Evolutionary conservation across 2,797 vertebrate genomes (phyloP), one percentile per base, ranked within the genome.

Genomic region (Sparus aurata): DNA sequence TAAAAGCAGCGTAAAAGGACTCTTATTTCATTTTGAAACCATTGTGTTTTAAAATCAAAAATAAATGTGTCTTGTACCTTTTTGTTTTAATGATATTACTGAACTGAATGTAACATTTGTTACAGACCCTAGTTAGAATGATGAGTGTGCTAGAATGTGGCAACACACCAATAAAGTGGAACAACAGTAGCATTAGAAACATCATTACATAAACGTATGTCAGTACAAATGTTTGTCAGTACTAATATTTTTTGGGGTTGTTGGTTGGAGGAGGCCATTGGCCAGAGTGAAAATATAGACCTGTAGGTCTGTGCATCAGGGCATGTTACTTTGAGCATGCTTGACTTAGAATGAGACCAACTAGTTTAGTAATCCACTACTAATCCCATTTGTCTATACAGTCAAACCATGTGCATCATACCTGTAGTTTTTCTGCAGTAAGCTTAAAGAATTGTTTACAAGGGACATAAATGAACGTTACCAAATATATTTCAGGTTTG

Each of bases 361-460:
- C 58, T 49, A 75, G 58, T 80, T 82, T 78, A 30, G 61, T 89
- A 91, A 90, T 84, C 82, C 63, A 55, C 17, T 23, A 46, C 52
- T 89, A 89, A 90, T 90, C 80, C 58, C 62, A 68, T 85, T 87
- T 77, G 73, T 77, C 67, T 58, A 20, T 27, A 43, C 61, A 74
- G 71, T 84, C 76, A 77, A 69, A 75, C 18, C 30, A 53, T 63
- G 17, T 53, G 34, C 22, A 17, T 71, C 49, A 58, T 55, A 47
- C 30, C 18, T 59, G 18, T 23, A 20, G 7, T n/a, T n/a, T 57
- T 41, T 52, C 30, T 69, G 17, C 49, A 49, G 1, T 3, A 15
- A 70, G 17, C 22, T 23, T 55, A 47, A 71, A 52, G 0, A 41
- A 71, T 8, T 25, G 16, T 16, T 5, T 46, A 46, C 12, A 27